These are phyloP conservation scores for Andricus quercusramuli DNA, from an alignment of 2,888 invertebrate species.

Conservation along the genomic window DNA sequence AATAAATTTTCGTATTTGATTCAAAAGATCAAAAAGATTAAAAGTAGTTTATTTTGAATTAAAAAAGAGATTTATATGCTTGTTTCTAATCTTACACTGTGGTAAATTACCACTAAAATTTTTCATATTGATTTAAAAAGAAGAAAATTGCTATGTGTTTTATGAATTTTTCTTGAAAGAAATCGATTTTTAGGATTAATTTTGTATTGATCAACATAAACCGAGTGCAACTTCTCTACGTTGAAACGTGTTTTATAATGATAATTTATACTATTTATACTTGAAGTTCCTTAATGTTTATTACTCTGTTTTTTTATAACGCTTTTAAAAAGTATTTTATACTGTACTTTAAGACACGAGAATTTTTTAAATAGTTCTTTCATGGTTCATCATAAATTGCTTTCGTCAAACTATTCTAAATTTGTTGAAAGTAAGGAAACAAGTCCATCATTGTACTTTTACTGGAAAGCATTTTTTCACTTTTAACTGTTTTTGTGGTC, in stretches of 20 bases:
- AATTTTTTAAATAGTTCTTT: not conserved
- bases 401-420: too few species aligned
- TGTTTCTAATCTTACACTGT: not conserved
- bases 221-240: constrained; percentile 1
- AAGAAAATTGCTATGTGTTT: not conserved
- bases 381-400: too few species aligned
- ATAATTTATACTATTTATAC: not conserved
- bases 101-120: not conserved
- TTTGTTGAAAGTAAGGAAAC: too few species aligned
- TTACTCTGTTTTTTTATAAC: not conserved
- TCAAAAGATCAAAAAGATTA: not conserved
- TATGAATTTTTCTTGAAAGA: not conserved
- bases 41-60: not conserved
- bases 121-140: not conserved
- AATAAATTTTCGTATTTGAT: not conserved
- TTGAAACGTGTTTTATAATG: not conserved
- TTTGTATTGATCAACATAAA: not conserved
- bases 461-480: too few species aligned
- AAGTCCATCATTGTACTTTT: too few species aligned
- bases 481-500: not conserved
- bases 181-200: not conserved
- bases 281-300: not conserved
- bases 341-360: not conserved
- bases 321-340: not conserved
- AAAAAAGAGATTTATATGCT: not conserved